phyloP scores from a whole-genome alignment of 2,797 vertebrate species.

The Pangasius krempfi region DNA sequence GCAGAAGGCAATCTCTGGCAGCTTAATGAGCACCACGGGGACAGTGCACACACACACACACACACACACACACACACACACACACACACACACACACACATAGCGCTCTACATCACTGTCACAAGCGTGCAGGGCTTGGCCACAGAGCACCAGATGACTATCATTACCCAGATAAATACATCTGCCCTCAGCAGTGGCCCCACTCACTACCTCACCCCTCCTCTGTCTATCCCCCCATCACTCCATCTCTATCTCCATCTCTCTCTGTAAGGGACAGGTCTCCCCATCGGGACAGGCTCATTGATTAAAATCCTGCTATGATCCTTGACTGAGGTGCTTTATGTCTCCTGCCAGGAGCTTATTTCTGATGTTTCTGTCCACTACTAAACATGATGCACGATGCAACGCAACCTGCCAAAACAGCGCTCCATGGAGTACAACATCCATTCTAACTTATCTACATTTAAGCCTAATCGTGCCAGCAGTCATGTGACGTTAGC shows the following conservation, averaged over 20 bases:
- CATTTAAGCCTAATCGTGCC: constrained; percentile 32
- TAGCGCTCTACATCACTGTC: constrained; percentile 65
- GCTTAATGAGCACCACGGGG: constrained; percentile 80
- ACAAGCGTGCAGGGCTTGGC: constrained; percentile 62
- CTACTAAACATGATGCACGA: constrained; percentile 64
- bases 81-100: constrained; percentile 46
- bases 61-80: constrained; percentile 48
- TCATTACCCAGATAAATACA: constrained; percentile 75
- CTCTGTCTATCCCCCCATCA: constrained; percentile 38
- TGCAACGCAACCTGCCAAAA: constrained; percentile 58
- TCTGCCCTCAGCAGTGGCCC: constrained; percentile 71
- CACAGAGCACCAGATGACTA: constrained; percentile 70
- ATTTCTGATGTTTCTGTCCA: constrained; percentile 67
- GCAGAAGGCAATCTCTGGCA: constrained; percentile 74
- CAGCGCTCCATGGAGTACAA: not conserved
- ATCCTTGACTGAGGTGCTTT: constrained; percentile 73
- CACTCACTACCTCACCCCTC: constrained; percentile 54
- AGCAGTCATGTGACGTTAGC: constrained; percentile 32
- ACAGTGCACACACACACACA: constrained; percentile 37
- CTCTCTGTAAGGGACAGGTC: constrained; percentile 68
- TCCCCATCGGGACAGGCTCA: constrained; percentile 72
- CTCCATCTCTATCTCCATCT: constrained; percentile 58
- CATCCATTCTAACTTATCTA: constrained; percentile 14
- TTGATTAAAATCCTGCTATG: constrained; percentile 74
- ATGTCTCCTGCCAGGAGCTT: constrained; percentile 69